phyloP scores from a whole-genome alignment of 2,797 vertebrate genomes.

The Parotocinclus haroldoi region DNA sequence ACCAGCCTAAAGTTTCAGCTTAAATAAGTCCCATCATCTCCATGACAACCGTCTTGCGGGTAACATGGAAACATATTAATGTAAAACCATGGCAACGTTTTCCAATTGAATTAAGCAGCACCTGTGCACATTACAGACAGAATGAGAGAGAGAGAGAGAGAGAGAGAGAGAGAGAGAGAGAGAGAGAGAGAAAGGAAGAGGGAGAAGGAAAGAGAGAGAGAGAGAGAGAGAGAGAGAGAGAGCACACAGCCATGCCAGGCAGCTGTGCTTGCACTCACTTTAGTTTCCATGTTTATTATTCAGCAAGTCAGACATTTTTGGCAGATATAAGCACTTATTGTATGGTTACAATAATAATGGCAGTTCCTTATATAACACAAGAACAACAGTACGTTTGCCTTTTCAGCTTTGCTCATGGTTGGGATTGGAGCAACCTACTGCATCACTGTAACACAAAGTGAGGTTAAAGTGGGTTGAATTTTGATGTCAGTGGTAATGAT shows the following conservation, averaged over 20 bases:
- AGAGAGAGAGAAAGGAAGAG: too few species aligned
- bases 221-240: slow-evolving; percentile 66
- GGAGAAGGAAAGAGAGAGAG: too few species aligned
- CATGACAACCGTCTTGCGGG: slow-evolving; percentile 94
- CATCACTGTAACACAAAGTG: slow-evolving; percentile 26
- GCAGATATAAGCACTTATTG: slow-evolving; percentile 35
- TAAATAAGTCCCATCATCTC: slow-evolving; percentile 83
- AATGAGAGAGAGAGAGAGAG: too few species aligned
- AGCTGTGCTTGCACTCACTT: slow-evolving; percentile 51
- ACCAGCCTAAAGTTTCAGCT: slow-evolving; percentile 82
- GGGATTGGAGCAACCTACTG: slow-evolving; percentile 20
- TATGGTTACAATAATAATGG: slow-evolving; percentile 37
- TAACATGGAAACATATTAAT: slow-evolving; percentile 85
- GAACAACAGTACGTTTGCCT: slow-evolving; percentile 22
- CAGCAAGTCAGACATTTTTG: slow-evolving; percentile 45
- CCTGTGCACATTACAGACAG: slow-evolving; percentile 74
- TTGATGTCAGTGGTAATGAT: slow-evolving; percentile 1
- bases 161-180: too few species aligned
- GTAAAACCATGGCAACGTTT: slow-evolving; percentile 79
- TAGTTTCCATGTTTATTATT: slow-evolving; percentile 52
- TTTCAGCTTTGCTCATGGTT: slow-evolving; percentile 21
- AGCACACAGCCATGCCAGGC: slow-evolving; percentile 58
- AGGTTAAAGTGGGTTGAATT: slow-evolving; percentile 20
- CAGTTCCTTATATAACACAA: slow-evolving; percentile 32
- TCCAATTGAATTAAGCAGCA: slow-evolving; percentile 79